Conservation (phyloP, 1,140 invertebrate genomes). For the Lycorma delicatula region DNA sequence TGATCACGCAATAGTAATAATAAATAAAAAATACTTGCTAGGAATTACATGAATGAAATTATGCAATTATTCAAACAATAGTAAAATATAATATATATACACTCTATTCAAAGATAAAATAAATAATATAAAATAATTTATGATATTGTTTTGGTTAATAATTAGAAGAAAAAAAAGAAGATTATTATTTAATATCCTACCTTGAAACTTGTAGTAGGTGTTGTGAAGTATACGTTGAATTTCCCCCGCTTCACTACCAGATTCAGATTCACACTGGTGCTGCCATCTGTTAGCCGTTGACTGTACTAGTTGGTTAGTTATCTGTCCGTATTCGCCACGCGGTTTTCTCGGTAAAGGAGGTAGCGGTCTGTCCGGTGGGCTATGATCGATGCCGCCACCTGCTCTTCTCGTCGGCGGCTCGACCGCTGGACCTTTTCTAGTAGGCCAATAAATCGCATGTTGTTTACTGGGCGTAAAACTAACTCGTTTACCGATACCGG, state of each 20-base stretch:
- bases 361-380: conserved; percentile 13
- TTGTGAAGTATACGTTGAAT: conserved; percentile 26
- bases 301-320: conserved; percentile 9
- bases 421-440: conserved; percentile 22
- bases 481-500: conserved; percentile 13
- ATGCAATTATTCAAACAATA: no score
- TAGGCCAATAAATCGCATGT: conserved; percentile 24
- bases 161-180: no score
- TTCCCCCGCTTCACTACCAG: conserved; percentile 30
- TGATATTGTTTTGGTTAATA: no score
- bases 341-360: conserved; percentile 17
- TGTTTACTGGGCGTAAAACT: conserved; percentile 14
- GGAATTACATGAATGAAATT: no score
- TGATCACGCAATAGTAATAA: no score
- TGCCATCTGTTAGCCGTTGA: conserved; percentile 18
- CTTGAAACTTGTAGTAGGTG: conserved; percentile 16
- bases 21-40: no score
- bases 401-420: conserved; percentile 22
- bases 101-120: no score
- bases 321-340: conserved; percentile 7
- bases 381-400: not conserved
- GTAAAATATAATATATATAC: no score
- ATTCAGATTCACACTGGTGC: conserved; percentile 26
- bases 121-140: no score
- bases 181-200: no score